These are phyloP conservation scores for Tridacna gigas DNA, from an alignment of 2,888 invertebrate genomes.

Conservation along the genomic window DNA sequence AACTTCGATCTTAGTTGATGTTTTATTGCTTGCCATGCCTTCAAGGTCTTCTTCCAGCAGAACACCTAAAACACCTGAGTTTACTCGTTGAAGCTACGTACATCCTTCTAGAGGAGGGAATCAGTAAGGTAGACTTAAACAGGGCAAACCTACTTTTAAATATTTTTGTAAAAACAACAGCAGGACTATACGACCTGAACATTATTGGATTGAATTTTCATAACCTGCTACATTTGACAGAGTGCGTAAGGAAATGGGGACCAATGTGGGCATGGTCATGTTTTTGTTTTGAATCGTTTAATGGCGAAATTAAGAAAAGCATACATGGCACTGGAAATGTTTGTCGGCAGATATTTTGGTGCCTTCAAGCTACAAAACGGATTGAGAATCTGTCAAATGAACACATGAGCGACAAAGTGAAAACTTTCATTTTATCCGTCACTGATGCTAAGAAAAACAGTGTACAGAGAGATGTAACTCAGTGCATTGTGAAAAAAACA, in stretches of 20 bases:
- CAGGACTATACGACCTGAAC: not conserved
- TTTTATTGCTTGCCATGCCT: slow-evolving; percentile 57
- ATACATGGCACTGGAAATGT: slow-evolving; percentile 63
- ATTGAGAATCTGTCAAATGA: slow-evolving; percentile 19
- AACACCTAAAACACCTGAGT: slow-evolving; percentile 45
- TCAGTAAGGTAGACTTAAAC: not conserved
- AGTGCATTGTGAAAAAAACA: slow-evolving; percentile 19
- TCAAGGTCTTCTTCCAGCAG: slow-evolving; percentile 24
- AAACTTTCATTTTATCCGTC: slow-evolving; percentile 12
- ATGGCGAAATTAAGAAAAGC: slow-evolving; percentile 53
- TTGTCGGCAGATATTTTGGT: slow-evolving; percentile 58
- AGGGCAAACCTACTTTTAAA: slow-evolving; percentile 11
- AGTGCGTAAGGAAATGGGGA: slow-evolving; percentile 55
- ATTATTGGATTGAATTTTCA: slow-evolving; percentile 55
- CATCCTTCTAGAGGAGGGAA: not conserved
- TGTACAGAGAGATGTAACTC: not conserved
- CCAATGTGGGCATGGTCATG: slow-evolving; percentile 67
- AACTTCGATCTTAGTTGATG: slow-evolving; percentile 48
- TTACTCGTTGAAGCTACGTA: slow-evolving; percentile 12
- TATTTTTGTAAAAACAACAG: slow-evolving; percentile 2
- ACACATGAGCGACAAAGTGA: slow-evolving; percentile 8
- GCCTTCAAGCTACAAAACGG: slow-evolving; percentile 52
- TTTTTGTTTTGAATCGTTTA: slow-evolving; percentile 63
- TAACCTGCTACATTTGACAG: slow-evolving; percentile 48
- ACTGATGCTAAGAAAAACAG: slow-evolving; percentile 9